A percentile compares a stretch with the other conserved stretches of the same genome.
These are phyloP conservation scores for Panulirus ornatus DNA, from an alignment of 1,140 invertebrate species.

Conservation along the genomic window DNA sequence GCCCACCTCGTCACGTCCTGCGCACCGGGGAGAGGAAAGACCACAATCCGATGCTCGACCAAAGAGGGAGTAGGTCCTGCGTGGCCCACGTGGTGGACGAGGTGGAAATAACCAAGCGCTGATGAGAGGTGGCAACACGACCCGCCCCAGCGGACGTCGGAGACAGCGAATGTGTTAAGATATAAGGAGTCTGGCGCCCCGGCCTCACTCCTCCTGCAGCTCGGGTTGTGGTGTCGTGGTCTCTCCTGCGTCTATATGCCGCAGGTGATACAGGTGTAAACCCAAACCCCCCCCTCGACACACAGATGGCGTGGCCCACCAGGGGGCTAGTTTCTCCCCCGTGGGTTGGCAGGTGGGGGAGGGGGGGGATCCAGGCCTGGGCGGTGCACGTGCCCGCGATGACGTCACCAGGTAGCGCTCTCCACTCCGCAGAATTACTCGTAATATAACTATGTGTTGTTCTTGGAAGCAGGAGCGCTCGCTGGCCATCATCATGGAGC, in stretches of 20 bases:
- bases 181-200: background rate
- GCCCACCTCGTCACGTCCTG: background rate
- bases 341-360: background rate
- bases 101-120: too few species aligned
- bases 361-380: background rate
- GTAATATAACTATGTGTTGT: background rate
- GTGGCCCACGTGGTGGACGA: too few species aligned
- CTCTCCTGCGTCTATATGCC: too few species aligned
- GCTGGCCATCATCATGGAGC: background rate
- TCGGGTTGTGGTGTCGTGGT: too few species aligned
- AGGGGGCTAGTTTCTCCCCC: background rate
- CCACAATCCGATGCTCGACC: too few species aligned
- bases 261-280: background rate
- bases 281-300: background rate
- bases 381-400: background rate
- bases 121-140: background rate
- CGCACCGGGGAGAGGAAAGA: too few species aligned
- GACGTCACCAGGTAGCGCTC: background rate
- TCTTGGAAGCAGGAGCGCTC: too few species aligned
- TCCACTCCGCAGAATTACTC: background rate
- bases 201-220: too few species aligned
- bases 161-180: constrained; percentile 1
- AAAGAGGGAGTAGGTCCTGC: too few species aligned
- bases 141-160: background rate
- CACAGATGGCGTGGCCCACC: background rate